Evolutionary conservation across 1,140 invertebrate species (phyloP).

Genomic region (Stratiolaelaps scimitus): DNA sequence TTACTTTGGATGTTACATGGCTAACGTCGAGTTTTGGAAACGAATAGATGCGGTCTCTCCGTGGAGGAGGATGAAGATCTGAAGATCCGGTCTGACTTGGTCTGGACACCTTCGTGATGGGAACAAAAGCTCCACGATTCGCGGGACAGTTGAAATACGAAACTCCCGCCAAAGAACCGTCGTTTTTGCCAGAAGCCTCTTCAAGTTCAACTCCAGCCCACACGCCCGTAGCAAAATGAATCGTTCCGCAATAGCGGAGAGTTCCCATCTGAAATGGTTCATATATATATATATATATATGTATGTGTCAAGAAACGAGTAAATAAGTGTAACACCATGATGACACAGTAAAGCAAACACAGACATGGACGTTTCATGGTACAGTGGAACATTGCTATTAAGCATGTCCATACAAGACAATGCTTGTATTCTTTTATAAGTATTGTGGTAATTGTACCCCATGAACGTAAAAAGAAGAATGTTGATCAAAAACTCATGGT

Average conservation of each 20-base stretch:
- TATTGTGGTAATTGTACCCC: too few species aligned
- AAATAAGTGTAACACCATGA: too few species aligned
- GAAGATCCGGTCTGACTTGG: constrained; percentile 34
- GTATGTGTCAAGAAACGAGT: too few species aligned
- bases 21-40: constrained; percentile 39
- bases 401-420: too few species aligned
- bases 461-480: constrained; percentile 28
- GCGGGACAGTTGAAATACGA: constrained; percentile 41
- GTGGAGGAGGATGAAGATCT: constrained; percentile 32
- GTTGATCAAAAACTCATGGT: too few species aligned
- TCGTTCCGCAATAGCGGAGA: constrained; percentile 44
- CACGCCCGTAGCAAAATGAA: constrained; percentile 46
- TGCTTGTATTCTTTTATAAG: too few species aligned
- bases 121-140: constrained; percentile 42
- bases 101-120: constrained; percentile 43
- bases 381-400: too few species aligned
- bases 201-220: constrained; percentile 50
- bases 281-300: too few species aligned
- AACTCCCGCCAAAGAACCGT: constrained; percentile 48
- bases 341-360: too few species aligned
- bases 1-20: constrained; percentile 43
- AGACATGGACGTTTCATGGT: too few species aligned
- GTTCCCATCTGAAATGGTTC: constrained; percentile 32
- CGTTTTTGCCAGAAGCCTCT: constrained; percentile 47
- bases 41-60: constrained; percentile 3